These are phyloP conservation scores for Pterocles gutturalis DNA, from an alignment of 2,113 vertebrate species.

Conservation along the genomic window DNA sequence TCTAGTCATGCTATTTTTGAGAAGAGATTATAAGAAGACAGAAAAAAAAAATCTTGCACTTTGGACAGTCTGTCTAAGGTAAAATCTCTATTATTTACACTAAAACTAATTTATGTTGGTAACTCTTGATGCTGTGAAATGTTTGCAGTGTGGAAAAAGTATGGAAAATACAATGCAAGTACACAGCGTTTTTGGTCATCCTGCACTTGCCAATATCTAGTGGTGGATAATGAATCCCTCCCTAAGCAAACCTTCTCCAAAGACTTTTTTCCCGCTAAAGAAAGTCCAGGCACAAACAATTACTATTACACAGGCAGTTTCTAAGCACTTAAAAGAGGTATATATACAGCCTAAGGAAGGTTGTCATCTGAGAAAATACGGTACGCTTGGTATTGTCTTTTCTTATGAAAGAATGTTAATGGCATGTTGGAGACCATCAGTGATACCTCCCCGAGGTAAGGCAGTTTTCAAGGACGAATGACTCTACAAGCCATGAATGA, in stretches of 20 bases:
- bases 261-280: not conserved
- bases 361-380: not conserved
- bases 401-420: not conserved
- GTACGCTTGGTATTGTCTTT: not conserved
- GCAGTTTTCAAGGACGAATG: not conserved
- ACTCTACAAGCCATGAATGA: not conserved
- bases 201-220: constrained; percentile 5
- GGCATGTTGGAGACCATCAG: not conserved
- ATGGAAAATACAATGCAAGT: constrained; percentile 52
- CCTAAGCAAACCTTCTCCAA: not conserved
- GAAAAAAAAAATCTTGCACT: not conserved
- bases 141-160: constrained; percentile 14
- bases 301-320: not conserved
- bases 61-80: not conserved
- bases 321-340: not conserved
- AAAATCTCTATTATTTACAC: not conserved
- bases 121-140: not conserved
- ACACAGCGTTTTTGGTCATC: not conserved
- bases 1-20: not conserved
- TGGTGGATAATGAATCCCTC: constrained; percentile 15
- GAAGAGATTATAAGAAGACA: not conserved
- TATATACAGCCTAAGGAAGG: not conserved
- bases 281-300: not conserved
- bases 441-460: constrained; percentile 5
- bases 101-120: not conserved